Conservation (phyloP, 1,140 invertebrate species). For the Belonocnema kinseyi region DNA sequence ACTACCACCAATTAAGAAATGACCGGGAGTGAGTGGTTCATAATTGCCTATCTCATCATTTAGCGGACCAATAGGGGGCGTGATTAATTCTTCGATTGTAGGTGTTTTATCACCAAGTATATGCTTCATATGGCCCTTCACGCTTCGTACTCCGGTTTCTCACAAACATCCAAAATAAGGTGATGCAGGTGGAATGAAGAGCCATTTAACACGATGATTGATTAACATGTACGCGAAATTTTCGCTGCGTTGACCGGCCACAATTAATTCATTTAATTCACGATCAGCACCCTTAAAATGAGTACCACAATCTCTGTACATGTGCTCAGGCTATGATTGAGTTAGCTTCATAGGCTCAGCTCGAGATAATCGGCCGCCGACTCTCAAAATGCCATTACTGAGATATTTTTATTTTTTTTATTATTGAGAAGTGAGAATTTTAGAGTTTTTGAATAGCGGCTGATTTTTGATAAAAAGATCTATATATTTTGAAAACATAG, state of each 20-base stretch:
- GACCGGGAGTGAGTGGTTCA: too few species aligned
- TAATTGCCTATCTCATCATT: too few species aligned
- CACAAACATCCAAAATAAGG: slow-evolving; percentile 23
- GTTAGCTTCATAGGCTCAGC: not conserved
- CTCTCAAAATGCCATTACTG: not conserved
- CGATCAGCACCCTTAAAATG: slow-evolving; percentile 34
- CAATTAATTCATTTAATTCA: not conserved
- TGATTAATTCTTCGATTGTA: slow-evolving; percentile 12
- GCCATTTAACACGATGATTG: not conserved
- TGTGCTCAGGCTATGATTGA: not conserved
- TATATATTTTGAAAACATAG: too few species aligned
- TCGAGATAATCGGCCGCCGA: not conserved
- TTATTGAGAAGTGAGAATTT: too few species aligned
- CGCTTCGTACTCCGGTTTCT: not conserved
- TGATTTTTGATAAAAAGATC: too few species aligned
- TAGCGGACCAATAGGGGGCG: not conserved
- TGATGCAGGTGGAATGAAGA: not conserved
- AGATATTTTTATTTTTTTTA: too few species aligned
- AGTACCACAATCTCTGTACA: slow-evolving; percentile 15
- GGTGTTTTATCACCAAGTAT: not conserved
- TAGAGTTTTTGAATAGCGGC: too few species aligned
- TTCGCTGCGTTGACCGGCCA: not conserved
- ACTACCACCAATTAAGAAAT: too few species aligned
- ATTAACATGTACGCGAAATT: not conserved
- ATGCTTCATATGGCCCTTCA: not conserved